Evolutionary conservation across 2,888 invertebrate genomes (phyloP), one percentile per base, ranked within the genome.

Genomic region (Dastarcus helophoroides): DNA sequence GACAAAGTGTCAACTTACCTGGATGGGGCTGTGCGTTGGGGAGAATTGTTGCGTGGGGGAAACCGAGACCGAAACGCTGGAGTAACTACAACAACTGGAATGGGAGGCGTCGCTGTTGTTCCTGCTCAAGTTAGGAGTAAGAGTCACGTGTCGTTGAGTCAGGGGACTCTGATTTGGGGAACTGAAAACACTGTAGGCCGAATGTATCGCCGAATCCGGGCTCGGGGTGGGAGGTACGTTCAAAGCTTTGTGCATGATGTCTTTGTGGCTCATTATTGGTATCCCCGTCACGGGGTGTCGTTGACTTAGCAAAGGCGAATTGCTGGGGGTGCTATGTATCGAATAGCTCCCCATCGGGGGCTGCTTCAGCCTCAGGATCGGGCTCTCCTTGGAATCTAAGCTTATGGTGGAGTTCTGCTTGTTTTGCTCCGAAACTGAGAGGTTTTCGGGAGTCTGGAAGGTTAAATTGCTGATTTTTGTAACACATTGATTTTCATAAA

Each of bases 41-140:
- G 81, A 81, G 53, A 80, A 82, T 60, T 79, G 79, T 41, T 67
- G 66, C 21, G 66, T 65, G 13, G 68, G 65, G 28, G 67, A 64
- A 27, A 65, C 65, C 12, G 65, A 63, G 15, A 67, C 63, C 3
- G 66, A 66, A 31, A 67, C 65, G 7, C 80, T 80, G 53, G 83
- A 83, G 58, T 82, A 84, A 17, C 83, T 83, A 63, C 86, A 86
- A 54, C 86, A 88, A 43, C 86, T 85, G 46, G 86, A 86, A 58
- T 83, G 82, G 36, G 88, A 88, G 2, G 89, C 88, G 56, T 89
- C 89, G 48, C 85, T 86, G 64, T 89, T 89, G 65, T 88, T 89
- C 36, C 89, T 74, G 31, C 85, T 85, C 37, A 89, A 64, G 7
- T 84, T 85, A 21, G 86, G 86, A 30, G 85, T 85, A 48, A 83